These are phyloP conservation scores for Leucophenga maculata DNA, from an alignment of 2,888 invertebrate species.

Conservation along the genomic window DNA sequence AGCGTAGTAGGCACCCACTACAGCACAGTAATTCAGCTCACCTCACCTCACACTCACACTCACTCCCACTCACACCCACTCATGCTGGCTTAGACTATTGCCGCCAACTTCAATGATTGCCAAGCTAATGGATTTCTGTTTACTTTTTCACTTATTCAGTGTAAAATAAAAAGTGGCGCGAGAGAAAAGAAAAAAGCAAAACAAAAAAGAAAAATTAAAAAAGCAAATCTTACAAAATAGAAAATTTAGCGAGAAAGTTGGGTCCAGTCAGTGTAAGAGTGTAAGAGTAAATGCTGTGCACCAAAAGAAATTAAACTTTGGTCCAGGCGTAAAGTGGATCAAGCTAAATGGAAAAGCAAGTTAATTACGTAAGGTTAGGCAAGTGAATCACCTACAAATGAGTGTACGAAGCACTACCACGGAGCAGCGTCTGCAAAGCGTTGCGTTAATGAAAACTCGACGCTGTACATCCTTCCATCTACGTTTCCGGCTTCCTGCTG, in stretches of 20 bases:
- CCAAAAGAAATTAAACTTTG: constrained; percentile 59
- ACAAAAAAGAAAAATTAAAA: background rate
- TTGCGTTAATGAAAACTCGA: background rate
- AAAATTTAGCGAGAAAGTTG: constrained; percentile 49
- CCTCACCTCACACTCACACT: constrained; percentile 12
- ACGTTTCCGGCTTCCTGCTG: constrained; percentile 32
- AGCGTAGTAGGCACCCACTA: constrained; percentile 28
- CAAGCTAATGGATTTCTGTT: constrained; percentile 69
- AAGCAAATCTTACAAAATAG: constrained; percentile 45
- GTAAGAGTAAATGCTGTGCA: constrained; percentile 7
- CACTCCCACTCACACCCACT: background rate
- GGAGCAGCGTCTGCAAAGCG: constrained; percentile 16
- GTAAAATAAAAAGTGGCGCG: constrained; percentile 31
- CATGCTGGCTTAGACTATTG: constrained; percentile 18
- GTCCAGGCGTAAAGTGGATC: constrained; percentile 58
- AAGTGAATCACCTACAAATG: too few relatives aligned
- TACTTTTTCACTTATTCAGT: constrained; percentile 66
- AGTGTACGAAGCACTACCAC: too few relatives aligned
- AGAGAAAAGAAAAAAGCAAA: background rate
- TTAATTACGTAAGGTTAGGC: constrained; percentile 59
- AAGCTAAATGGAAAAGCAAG: constrained; percentile 49
- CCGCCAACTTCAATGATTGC: constrained; percentile 65
- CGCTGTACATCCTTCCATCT: constrained; percentile 14
- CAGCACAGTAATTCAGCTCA: background rate
- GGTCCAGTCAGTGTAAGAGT: too few relatives aligned